Evolutionary conservation across 2,113 vertebrate genomes (phyloP), one percentile per base, ranked within the genome.

Genomic region (Indicator maculatus): DNA sequence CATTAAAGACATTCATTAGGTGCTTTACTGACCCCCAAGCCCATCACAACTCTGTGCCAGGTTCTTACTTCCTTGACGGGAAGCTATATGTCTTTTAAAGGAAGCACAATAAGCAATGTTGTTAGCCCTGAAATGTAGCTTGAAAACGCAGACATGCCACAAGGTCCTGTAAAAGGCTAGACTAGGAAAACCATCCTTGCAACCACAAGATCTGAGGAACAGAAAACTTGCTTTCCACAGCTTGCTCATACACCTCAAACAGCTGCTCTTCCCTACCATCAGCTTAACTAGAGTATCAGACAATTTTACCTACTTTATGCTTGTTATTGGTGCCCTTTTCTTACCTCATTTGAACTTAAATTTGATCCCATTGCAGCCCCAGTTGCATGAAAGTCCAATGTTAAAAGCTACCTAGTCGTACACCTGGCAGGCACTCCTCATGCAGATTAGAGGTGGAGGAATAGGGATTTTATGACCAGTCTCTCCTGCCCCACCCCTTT

Each of bases 321-420:
- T 36, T 21, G 17, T 27, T 69, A 16, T 58, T 2, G 1, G 9
- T 16, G 73, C 77, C 12, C 71, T 87, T 76, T 82, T 3, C 97
- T 97, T 96, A 97, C 97, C 96, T 96, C 96, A 86, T 71, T 95
- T 80, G 97, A 96, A 45, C 97, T 97, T 89, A 94, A 83, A 95
- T 93, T 97, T 77, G 95, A 93, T 93, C 96, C 97, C 97, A 97
- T 97, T 60, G 70, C 86, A 88, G 90, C 8, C 63, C 45, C 66
- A 16, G 91, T 76, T 80, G 88, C 96, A 96, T 97, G 0, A 59
- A 95, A 95, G 36, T 91, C 93, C 87, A 88, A 12, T 23, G 59
- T 70, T 65, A 65, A 87, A 66, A 58, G 38, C n/a, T 12, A 31
- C 56, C 0, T 1, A 73, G 75, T 31, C 0, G 24, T 45, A 53